These are phyloP conservation scores for Phrynocephalus forsythii DNA, from an alignment of 2,797 vertebrate species.

Conservation along the genomic window DNA sequence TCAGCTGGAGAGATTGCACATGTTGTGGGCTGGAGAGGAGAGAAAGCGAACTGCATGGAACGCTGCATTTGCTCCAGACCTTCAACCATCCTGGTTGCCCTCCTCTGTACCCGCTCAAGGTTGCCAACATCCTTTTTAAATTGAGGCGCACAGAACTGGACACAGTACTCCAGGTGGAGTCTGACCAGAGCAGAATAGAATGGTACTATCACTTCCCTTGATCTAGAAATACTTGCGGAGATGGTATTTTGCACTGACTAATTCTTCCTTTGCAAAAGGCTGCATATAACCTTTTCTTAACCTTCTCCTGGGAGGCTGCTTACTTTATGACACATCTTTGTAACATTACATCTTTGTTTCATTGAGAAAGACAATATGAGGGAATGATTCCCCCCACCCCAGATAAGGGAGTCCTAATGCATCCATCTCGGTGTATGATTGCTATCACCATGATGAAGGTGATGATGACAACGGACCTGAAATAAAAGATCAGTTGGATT, in stretches of 20 bases:
- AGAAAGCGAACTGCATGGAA: neutral
- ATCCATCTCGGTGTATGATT: no score
- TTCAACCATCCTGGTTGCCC: no score
- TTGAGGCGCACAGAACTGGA: no score
- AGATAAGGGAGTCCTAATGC: no score
- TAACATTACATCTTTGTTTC: neutral
- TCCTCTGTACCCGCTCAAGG: no score
- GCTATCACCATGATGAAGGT: neutral
- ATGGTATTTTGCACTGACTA: no score
- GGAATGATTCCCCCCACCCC: no score
- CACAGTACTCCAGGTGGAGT: no score
- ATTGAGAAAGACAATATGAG: no score
- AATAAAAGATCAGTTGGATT: neutral
- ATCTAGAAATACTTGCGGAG: neutral
- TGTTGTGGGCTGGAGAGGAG: neutral
- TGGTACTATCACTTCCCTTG: no score
- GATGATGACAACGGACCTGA: neutral
- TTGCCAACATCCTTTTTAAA: no score
- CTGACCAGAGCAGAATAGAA: no score
- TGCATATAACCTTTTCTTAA: neutral
- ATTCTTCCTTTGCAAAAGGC: neutral
- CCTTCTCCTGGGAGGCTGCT: neutral
- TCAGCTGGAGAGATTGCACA: neutral
- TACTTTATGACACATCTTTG: slow-evolving; percentile 29
- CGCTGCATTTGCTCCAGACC: neutral